Base-by-base conservation (phyloP, 1,140 invertebrate species). In the Caenorhabditis tropicalis region DNA sequence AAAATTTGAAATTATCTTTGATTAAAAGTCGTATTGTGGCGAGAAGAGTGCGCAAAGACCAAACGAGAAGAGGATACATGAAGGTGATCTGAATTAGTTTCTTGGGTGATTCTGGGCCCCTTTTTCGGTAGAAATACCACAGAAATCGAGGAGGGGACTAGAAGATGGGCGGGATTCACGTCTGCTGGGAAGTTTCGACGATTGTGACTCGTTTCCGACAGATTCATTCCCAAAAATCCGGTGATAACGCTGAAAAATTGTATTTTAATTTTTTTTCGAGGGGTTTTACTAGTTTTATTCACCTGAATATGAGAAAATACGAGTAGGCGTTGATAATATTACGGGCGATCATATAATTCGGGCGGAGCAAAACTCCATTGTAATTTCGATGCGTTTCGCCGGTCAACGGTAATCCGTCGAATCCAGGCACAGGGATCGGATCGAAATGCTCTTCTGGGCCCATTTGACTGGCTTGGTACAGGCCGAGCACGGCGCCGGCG, bases 241-340 rank as follows among this genome's bases (percentile, higher is more conserved):
- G 65, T 74, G 19, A 43, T 15, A 10, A 31, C n/a, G 65, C 65
- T 74, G 36, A 27, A 65, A 36, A 36, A 43, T 21, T 24, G 0
- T 24, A 12, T 24, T 9, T 2, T 24, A 24, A 21, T 43, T 15
- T n/a, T 56, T 29, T n/a, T n/a, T n/a, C n/a, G n/a, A n/a, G n/a
- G 1, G 6, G n/a, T 19, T n/a, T n/a, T 51, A 19, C 49, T n/a
- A 46, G 19, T 46, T 46, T 46, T 46, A 7, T 9, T 36, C n/a
- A 74, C 65, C 65, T 74, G 36, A 74, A 74, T 33, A 74, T 74
- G 15, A 74, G 36, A 43, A 74, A 74, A 43, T 74, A 74, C 1
- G 65, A 74, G 6, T 2, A 21, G 24, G 43, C 12, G n/a, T 74
- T 74, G 36, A 74, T 74, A 10, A 74, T 21, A 43, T 74, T 74